Evolutionary conservation across 2,888 invertebrate genomes (phyloP), one percentile per base, ranked within the genome.

Genomic region (Sarcophaga variegata): DNA sequence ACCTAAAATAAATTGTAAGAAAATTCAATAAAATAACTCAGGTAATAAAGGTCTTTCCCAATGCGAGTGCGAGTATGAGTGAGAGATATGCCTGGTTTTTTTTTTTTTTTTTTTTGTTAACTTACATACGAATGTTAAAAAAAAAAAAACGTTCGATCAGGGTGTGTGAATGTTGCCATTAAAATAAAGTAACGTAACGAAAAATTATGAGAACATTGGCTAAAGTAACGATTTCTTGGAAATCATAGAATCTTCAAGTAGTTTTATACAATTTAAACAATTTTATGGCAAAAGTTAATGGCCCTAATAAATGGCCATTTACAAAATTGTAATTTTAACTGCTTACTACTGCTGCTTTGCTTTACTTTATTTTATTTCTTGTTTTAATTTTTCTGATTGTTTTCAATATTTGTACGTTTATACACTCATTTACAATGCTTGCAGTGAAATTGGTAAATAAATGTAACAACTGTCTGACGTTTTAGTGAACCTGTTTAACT

Each of bases 91-190:
- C 47, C 47, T 74, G 60, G 20, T 60, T 74, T 60, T 74, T 59
- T 64, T 22, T 49, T 64, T 63, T 3, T n/a, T n/a, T n/a, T 54
- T 66, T 64, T 22, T 49, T 64, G 70, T 3, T 64, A 3, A 49
- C 14, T 14, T 49, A 37, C 37, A 37, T 37, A 37, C 54, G 12
- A 60, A 10, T 69, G 54, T 17, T 54, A 17, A 54, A 67, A 54
- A 67, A 67, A 54, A 67, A 20, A 45, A 49, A 81, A 25, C 49
- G 69, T 20, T 27, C 10, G 11, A 77, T 45, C 11, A 59, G 86
- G 83, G 83, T 83, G 83, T 83, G 83, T 83, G 83, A 86, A 77
- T 80, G 71, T 83, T 82, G 75, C 70, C 66, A 75, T 82, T 79
- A 71, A 79, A 66, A 60, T 11, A 22, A 49, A 5, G 54, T 17